Conservation (phyloP, 2,888 invertebrate species). For the Phengaris alcon region DNA sequence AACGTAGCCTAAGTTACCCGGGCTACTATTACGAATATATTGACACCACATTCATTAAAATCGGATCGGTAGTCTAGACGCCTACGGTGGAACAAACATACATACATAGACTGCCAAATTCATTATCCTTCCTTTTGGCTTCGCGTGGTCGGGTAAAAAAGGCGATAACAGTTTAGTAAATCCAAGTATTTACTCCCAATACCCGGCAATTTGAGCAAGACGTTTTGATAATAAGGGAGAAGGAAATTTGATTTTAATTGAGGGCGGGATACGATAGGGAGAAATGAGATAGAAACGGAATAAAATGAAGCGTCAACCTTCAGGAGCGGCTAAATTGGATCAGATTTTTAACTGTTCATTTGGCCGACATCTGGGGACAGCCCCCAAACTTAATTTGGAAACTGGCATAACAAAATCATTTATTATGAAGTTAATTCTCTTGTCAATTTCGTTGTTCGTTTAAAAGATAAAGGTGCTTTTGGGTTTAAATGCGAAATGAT, state of each 20-base stretch:
- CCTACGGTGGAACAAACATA: no score
- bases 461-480: neutral
- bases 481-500: no score
- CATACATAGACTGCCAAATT: no score
- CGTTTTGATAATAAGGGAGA: slow-evolving; percentile 17
- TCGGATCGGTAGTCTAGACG: no score
- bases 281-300: neutral
- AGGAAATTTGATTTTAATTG: slow-evolving; percentile 24
- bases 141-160: no score
- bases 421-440: neutral
- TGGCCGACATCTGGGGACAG: neutral
- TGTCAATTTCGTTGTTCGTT: slow-evolving; percentile 4
- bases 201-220: slow-evolving; percentile 3
- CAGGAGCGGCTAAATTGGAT: neutral
- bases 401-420: slow-evolving; percentile 17
- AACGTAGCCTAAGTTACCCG: no score
- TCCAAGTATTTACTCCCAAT: slow-evolving; percentile 12
- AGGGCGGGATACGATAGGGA: neutral
- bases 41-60: no score
- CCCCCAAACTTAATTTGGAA: neutral
- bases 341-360: slow-evolving; percentile 10
- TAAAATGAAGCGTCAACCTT: neutral
- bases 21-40: no score
- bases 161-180: neutral
- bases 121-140: no score